phyloP scores from a whole-genome alignment of 2,888 invertebrate genomes.

The Mimachlamys varia region DNA sequence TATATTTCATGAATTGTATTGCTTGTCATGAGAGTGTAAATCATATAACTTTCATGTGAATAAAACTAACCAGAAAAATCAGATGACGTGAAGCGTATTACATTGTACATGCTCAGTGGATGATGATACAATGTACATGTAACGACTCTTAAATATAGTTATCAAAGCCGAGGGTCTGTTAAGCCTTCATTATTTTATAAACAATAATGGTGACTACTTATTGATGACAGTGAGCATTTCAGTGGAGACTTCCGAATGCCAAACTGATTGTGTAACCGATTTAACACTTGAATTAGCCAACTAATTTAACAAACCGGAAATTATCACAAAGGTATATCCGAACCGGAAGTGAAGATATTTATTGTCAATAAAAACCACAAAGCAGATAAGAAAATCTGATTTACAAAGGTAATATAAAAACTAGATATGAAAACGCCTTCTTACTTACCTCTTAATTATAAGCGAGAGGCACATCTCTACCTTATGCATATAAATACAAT shows the following conservation, averaged over 20 bases:
- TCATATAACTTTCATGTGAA: background rate
- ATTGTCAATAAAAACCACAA: slow-evolving; percentile 20
- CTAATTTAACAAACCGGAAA: background rate
- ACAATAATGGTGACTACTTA: background rate
- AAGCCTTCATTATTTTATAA: background rate
- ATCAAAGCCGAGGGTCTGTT: background rate
- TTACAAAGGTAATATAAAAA: background rate
- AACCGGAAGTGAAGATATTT: background rate
- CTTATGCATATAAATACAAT: background rate
- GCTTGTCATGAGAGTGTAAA: background rate
- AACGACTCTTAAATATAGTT: background rate
- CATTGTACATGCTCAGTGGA: background rate
- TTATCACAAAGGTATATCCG: background rate
- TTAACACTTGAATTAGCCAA: background rate
- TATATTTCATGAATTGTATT: slow-evolving; percentile 3
- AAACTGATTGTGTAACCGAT: background rate
- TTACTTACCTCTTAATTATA: background rate
- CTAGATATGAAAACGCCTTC: slow-evolving; percentile 7
- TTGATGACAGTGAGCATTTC: background rate
- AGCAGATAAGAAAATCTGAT: background rate
- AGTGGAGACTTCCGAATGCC: background rate
- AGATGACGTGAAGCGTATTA: background rate
- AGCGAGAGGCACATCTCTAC: background rate
- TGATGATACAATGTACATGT: too few species aligned
- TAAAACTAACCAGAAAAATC: too few species aligned